Percentiles rank a stretch among this genome's conserved stretches.
Conservation (phyloP, 2,888 invertebrate species). For the Hemicrepidius hirtus region DNA sequence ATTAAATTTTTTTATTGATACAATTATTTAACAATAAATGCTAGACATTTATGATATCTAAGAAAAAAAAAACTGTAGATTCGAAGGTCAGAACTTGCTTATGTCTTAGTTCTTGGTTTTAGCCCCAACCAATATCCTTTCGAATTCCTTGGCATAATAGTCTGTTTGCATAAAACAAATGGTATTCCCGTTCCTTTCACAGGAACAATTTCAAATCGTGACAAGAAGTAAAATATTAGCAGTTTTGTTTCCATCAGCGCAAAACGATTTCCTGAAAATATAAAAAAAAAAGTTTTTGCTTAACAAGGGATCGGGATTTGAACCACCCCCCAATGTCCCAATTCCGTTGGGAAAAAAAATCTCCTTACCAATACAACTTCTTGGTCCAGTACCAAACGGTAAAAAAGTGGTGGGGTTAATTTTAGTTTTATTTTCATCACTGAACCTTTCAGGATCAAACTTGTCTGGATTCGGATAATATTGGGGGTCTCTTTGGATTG, state of each 20-base stretch:
- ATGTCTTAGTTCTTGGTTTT: background rate
- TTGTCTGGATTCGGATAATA: constrained; percentile 74
- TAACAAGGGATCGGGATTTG: too few relatives aligned
- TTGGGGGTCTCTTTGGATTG: constrained; percentile 58
- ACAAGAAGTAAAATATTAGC: constrained; percentile 55
- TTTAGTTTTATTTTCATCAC: constrained; percentile 73
- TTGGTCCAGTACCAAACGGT: constrained; percentile 73
- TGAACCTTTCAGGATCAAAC: constrained; percentile 75
- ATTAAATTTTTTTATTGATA: too few relatives aligned
- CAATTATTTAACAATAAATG: too few relatives aligned
- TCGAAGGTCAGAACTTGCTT: too few relatives aligned
- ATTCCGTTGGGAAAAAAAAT: background rate
- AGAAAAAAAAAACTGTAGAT: background rate
- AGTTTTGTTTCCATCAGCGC: constrained; percentile 59
- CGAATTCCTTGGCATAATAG: constrained; percentile 6
- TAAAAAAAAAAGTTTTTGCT: background rate
- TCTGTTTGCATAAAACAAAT: constrained; percentile 44
- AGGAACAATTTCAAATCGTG: constrained; percentile 55
- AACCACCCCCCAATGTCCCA: too few relatives aligned
- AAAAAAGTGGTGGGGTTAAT: constrained; percentile 73
- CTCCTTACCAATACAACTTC: constrained; percentile 67
- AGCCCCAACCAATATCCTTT: constrained; percentile 27
- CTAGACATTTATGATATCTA: too few relatives aligned
- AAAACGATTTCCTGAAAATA: constrained; percentile 51
- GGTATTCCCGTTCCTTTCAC: constrained; percentile 58